phyloP scores from a whole-genome alignment of 1,140 invertebrate genomes.

The Lineus longissimus region DNA sequence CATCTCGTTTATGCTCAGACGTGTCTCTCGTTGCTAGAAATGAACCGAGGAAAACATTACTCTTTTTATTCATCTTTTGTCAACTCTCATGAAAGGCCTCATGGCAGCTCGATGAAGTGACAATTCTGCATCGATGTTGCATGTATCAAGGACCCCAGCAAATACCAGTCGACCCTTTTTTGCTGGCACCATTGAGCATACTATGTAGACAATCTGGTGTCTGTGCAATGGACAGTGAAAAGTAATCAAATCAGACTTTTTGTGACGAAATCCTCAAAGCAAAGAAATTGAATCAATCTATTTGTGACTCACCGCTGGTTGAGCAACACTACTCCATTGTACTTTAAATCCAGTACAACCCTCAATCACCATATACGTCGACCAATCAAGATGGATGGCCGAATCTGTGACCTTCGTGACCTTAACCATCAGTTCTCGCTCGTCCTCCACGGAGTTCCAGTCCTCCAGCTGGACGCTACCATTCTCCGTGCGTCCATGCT shows the following conservation, averaged over 20 bases:
- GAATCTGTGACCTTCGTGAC: slow-evolving; percentile 42
- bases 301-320: slow-evolving; percentile 40
- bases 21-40: slow-evolving; percentile 45
- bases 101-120: too few relatives aligned
- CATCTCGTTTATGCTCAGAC: slow-evolving; percentile 37
- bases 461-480: slow-evolving; percentile 23
- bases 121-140: too few relatives aligned
- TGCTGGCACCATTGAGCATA: too few relatives aligned
- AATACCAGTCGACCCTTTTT: too few relatives aligned
- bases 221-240: too few relatives aligned
- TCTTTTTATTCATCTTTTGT: not conserved
- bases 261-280: too few relatives aligned
- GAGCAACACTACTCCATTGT: slow-evolving; percentile 50
- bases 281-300: not conserved
- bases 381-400: slow-evolving; percentile 50
- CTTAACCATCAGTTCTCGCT: slow-evolving; percentile 41
- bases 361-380: slow-evolving; percentile 38
- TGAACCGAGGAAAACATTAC: slow-evolving; percentile 14
- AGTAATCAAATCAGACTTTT: too few relatives aligned
- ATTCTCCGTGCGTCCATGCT: slow-evolving; percentile 21
- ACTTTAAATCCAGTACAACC: slow-evolving; percentile 45
- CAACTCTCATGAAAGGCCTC: too few relatives aligned
- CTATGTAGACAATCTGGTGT: too few relatives aligned
- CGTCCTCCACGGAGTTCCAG: slow-evolving; percentile 24
- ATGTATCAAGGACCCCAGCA: too few relatives aligned